Percentiles rank a stretch among this genome's conserved stretches.
These are phyloP conservation scores for Trichosurus vulpecula DNA, from an alignment of 2,797 vertebrate genomes.

Conservation along the genomic window DNA sequence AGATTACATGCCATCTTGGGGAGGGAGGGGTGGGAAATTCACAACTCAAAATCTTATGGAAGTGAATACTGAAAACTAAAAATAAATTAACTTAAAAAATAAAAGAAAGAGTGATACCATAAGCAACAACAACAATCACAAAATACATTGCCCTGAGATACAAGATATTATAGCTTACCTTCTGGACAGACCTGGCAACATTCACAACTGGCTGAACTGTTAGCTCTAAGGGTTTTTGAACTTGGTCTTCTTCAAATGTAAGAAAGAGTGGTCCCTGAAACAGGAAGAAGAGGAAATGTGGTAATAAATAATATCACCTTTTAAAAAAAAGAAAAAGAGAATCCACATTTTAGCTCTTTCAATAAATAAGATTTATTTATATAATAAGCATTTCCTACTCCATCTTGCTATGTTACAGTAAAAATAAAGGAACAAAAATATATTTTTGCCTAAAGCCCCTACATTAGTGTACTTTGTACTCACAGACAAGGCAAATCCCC, in stretches of 20 bases:
- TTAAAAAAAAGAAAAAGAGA: neutral
- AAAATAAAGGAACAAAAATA: neutral
- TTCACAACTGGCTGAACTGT: slow-evolving; percentile 87
- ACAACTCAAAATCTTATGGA: too few relatives aligned
- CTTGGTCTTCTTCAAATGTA: slow-evolving; percentile 89
- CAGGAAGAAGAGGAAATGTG: neutral
- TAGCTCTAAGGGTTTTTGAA: slow-evolving; percentile 87
- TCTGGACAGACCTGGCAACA: slow-evolving; percentile 86
- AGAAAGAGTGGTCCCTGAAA: slow-evolving; percentile 88
- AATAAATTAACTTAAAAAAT: too few relatives aligned
- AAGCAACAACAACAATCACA: too few relatives aligned
- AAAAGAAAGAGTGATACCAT: too few relatives aligned
- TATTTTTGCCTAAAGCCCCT: neutral
- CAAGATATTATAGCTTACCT: slow-evolving; percentile 86
- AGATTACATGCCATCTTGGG: too few relatives aligned
- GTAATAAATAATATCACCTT: neutral
- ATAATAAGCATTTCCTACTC: neutral
- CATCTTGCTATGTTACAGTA: neutral
- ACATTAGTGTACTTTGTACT: neutral
- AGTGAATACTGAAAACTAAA: too few relatives aligned
- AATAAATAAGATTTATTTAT: neutral
- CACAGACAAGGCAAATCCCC: neutral
- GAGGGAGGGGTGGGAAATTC: too few relatives aligned
- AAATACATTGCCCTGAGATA: neutral
- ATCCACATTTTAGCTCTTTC: neutral